phyloP scores from a whole-genome alignment of 2,113 vertebrate species.

The Coturnix japonica region DNA sequence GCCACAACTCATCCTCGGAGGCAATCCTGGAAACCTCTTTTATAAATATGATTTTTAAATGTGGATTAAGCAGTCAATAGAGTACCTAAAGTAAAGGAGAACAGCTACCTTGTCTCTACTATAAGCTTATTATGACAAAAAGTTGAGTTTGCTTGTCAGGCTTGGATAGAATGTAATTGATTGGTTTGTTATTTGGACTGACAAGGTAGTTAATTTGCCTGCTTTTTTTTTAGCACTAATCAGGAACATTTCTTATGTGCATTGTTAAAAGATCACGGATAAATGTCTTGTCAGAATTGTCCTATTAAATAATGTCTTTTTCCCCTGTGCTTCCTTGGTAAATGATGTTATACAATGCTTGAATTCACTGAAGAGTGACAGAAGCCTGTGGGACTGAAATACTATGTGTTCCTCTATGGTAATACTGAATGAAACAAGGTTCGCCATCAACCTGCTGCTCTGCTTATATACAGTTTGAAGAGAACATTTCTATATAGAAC shows the following conservation, averaged over 20 bases:
- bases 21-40: constrained; percentile 83
- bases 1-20: constrained; percentile 85
- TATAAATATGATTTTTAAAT: constrained; percentile 81
- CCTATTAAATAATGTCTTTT: constrained; percentile 79
- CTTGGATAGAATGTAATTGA: constrained; percentile 80
- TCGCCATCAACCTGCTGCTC: constrained; percentile 50
- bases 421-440: constrained; percentile 60
- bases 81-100: constrained; percentile 80
- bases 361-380: constrained; percentile 78
- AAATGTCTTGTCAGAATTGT: constrained; percentile 81
- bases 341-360: constrained; percentile 76
- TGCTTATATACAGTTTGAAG: constrained; percentile 39
- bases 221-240: constrained; percentile 72
- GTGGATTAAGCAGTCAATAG: constrained; percentile 81
- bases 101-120: constrained; percentile 78
- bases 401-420: constrained; percentile 48
- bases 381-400: constrained; percentile 77
- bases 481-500: constrained; percentile 60
- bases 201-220: constrained; percentile 82
- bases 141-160: constrained; percentile 76
- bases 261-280: constrained; percentile 76
- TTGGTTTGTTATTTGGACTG: constrained; percentile 79
- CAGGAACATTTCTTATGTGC: constrained; percentile 75
- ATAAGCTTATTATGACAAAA: constrained; percentile 76
- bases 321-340: constrained; percentile 76